Evolutionary conservation across 2,888 invertebrate species (phyloP).

Genomic region (Andricus quercusramuli): DNA sequence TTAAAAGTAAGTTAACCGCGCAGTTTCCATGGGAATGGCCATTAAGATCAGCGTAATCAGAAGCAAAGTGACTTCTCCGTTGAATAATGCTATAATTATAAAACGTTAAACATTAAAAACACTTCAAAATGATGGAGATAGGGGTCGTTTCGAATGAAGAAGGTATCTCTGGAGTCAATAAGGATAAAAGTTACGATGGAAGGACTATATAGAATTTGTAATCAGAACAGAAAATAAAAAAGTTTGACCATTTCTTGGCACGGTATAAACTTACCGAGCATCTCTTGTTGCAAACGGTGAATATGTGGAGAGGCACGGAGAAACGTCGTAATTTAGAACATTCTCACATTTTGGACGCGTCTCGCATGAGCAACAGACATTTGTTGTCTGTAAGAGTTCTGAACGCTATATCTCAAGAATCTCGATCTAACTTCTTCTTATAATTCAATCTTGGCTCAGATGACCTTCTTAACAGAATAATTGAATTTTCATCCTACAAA

Average conservation of each 20-base stretch:
- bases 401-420: slow-evolving; percentile 5
- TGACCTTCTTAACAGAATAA: too few species aligned
- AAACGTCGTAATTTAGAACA: slow-evolving; percentile 17
- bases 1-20: slow-evolving; percentile 68
- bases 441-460: too few species aligned
- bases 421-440: not conserved
- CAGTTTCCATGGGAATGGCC: slow-evolving; percentile 61
- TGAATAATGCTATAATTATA: slow-evolving; percentile 37
- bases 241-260: slow-evolving; percentile 16
- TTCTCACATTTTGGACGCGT: slow-evolving; percentile 53
- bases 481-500: too few species aligned
- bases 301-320: slow-evolving; percentile 9
- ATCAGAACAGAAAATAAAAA: slow-evolving; percentile 27
- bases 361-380: slow-evolving; percentile 58
- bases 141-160: slow-evolving; percentile 38
- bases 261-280: slow-evolving; percentile 31
- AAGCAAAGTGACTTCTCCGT: slow-evolving; percentile 43
- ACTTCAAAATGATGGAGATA: slow-evolving; percentile 40
- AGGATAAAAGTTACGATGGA: slow-evolving; percentile 34
- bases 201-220: slow-evolving; percentile 33
- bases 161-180: slow-evolving; percentile 30
- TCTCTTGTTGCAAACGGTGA: not conserved
- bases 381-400: slow-evolving; percentile 42
- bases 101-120: slow-evolving; percentile 38
- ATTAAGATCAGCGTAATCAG: slow-evolving; percentile 63